Evolutionary conservation across 2,888 invertebrate species (phyloP), one percentile per base, ranked within the genome.

Genomic region (Nemapogon koenigi): DNA sequence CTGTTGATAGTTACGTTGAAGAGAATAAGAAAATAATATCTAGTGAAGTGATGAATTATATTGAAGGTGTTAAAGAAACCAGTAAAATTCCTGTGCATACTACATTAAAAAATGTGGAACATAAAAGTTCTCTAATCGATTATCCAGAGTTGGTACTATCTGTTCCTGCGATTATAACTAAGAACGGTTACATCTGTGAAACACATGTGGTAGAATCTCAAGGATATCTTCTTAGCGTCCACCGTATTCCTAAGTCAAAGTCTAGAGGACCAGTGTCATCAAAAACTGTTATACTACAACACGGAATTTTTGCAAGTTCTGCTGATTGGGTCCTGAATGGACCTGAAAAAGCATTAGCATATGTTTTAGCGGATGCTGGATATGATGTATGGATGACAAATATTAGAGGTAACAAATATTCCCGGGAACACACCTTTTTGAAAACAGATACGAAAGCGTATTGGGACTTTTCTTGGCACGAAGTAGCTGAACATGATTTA

Each of bases 321-420:
- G 84, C 88, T 0, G 88, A 89, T 59, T 94, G 89, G 89, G 81
- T 94, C 2, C 69, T 89, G 1, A 84, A 86, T 46, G 87, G 87
- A 4, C 87, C 83, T 11, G 75, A 81, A 38, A 84, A 86, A 56
- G 85, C 68, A 49, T 62, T 67, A 82, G 92, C 70, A 43, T 90
- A 83, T 65, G 81, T 84, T 47, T 76, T 89, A 32, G 81, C 87
- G 1, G 86, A 89, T 47, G 72, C 75, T 8, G 88, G 88, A 2
- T 89, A 87, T 51, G 89, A 90, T 48, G 87, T 89, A 1, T 94
- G 94, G 94, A 64, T 94, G 62, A 87, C 90, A 1, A 94, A 94
- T 59, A 83, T 86, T 14, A 75, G 94, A 49, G 94, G 94, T 1
- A 94, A 92, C 60, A 82, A 79, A 2, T 91, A 91, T 58, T 86